Percentiles rank a stretch among this genome's conserved stretches.
These are phyloP conservation scores for Drosophila ohnishii DNA, from an alignment of 1,140 invertebrate species.

Conservation along the genomic window DNA sequence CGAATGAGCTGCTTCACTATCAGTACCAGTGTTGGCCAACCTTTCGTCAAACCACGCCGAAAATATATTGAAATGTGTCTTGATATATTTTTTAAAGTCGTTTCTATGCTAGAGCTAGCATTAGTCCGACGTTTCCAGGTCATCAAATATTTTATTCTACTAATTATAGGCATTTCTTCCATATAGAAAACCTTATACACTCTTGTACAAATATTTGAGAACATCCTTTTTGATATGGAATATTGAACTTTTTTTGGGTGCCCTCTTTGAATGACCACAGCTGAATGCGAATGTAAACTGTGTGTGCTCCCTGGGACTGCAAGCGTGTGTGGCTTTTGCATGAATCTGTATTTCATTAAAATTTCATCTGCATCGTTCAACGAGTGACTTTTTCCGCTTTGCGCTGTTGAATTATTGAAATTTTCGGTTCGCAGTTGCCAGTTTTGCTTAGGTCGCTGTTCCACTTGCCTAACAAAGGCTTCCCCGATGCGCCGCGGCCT, in stretches of 20 bases:
- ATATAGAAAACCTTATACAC: background rate
- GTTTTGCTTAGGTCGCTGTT: slow-evolving; percentile 52
- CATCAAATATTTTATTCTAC: background rate
- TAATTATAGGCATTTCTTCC: background rate
- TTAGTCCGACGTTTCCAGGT: too few species aligned
- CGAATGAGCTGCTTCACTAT: too few species aligned
- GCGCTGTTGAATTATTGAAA: slow-evolving; percentile 82
- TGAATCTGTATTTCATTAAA: slow-evolving; percentile 82
- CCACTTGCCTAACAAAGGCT: slow-evolving; percentile 54
- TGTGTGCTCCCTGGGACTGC: slow-evolving; percentile 20
- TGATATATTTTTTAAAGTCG: background rate
- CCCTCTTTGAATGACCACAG: background rate
- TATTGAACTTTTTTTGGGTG: background rate
- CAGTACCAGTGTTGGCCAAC: too few species aligned
- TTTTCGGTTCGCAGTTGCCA: slow-evolving; percentile 75
- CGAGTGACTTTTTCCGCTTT: slow-evolving; percentile 82
- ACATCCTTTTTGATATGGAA: background rate
- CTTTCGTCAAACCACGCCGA: too few species aligned
- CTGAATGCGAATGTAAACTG: slow-evolving; percentile 22
- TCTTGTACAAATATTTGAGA: background rate
- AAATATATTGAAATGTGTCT: too few species aligned
- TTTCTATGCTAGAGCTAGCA: background rate
- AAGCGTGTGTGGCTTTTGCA: slow-evolving; percentile 60
- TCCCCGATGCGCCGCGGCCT: slow-evolving; percentile 24
- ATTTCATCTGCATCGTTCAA: slow-evolving; percentile 82